Evolutionary conservation across 1,140 invertebrate genomes (phyloP), one percentile per base, ranked within the genome.

Genomic region (Plectrocnemia conspersa): DNA sequence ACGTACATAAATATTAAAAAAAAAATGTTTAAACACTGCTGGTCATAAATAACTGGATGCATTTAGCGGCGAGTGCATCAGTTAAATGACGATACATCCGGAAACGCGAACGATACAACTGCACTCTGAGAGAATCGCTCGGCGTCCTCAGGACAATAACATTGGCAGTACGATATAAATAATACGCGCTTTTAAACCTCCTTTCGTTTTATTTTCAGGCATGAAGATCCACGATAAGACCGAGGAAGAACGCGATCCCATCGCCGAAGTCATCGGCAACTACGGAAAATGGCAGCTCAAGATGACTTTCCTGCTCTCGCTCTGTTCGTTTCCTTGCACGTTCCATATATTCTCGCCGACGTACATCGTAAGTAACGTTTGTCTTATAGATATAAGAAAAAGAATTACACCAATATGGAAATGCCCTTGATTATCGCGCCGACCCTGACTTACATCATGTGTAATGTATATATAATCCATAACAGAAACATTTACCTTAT

Each of bases 241-340:
- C 10, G 75, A 75, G 13, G 74, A 81, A 23, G 74, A 77, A 42
- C 72, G 77, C 19, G 85, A 88, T 63, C 76, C 82, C 9, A 80
- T 88, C 13, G 79, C 83, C 2, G 70, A 77, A 9, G 68, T 82
- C 6, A 86, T 88, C 54, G 85, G 86, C 0, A 77, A 83, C 63
- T 86, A 85, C 61, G 86, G 86, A 29, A 77, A 78, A 52, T 88
- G 85, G 85, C 86, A 88, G 66, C 71, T 85, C 16, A 62, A 82
- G 47, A 77, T 85, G 64, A 86, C 84, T 1, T 78, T 85, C 56
- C 72, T 86, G 3, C 71, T 88, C 29, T 84, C 84, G 0, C 63
- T 88, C 23, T 82, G 86, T 66, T 85, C 85, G 61, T 80, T 88
- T 61, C 84, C 85, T 1, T 85, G 85, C 62, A 86, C 85, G 13